Conservation (phyloP, 2,888 invertebrate species). For the Bibio marci region DNA sequence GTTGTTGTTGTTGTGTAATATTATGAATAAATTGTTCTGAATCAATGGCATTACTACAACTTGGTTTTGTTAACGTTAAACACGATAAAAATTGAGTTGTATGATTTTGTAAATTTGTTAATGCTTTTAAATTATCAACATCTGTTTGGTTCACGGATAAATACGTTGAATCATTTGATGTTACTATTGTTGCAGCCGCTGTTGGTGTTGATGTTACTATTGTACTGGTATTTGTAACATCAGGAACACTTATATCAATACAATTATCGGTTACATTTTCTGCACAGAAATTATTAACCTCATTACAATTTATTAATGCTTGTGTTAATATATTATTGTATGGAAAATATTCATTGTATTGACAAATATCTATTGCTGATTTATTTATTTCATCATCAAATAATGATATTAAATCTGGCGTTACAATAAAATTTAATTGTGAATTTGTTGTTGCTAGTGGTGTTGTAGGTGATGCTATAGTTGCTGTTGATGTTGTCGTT, state of each 20-base stretch:
- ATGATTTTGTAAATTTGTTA: slow-evolving; percentile 31
- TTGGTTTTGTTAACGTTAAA: slow-evolving; percentile 20
- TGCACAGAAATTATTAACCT: slow-evolving; percentile 11
- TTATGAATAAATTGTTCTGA: not conserved
- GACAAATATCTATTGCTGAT: slow-evolving; percentile 10
- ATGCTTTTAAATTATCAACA: slow-evolving; percentile 34
- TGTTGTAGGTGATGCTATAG: not conserved
- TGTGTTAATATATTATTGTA: slow-evolving; percentile 14
- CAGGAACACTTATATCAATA: slow-evolving; percentile 4
- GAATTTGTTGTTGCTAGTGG: not conserved
- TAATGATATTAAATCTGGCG: slow-evolving; percentile 16
- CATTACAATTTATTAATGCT: slow-evolving; percentile 14
- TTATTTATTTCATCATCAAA: slow-evolving; percentile 14
- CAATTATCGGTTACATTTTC: slow-evolving; percentile 6
- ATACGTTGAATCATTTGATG: slow-evolving; percentile 1
- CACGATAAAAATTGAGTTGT: slow-evolving; percentile 34
- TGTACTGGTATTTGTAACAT: slow-evolving; percentile 5
- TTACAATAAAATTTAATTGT: slow-evolving; percentile 7
- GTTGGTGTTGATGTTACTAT: slow-evolving; percentile 5
- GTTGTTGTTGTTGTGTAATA: not conserved
- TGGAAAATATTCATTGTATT: slow-evolving; percentile 13
- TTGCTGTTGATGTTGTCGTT: not conserved
- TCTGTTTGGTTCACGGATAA: slow-evolving; percentile 21
- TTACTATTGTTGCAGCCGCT: not conserved
- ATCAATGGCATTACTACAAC: not conserved